Conservation (phyloP, 1,140 invertebrate genomes). For the Anoplolepis gracilipes region DNA sequence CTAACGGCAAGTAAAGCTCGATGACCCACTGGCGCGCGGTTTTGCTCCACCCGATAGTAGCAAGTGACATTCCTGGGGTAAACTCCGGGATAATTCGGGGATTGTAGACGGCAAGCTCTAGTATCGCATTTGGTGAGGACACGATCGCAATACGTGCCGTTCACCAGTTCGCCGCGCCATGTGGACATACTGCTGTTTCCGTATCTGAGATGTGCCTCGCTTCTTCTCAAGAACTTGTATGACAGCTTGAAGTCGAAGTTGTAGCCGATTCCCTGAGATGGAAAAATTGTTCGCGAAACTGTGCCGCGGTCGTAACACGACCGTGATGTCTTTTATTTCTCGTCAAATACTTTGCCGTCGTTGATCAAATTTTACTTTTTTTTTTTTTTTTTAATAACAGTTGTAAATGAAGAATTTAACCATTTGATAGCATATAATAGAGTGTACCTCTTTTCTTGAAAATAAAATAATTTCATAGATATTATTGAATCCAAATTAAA, state of each 20-base stretch:
- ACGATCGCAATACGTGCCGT: constrained; percentile 92
- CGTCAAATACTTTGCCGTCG: neutral
- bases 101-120: constrained; percentile 91
- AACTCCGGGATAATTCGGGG: constrained; percentile 94
- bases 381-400: too few species aligned
- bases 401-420: neutral
- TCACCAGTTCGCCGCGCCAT: constrained; percentile 90
- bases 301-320: constrained; percentile 2
- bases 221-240: constrained; percentile 92
- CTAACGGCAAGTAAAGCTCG: constrained; percentile 91
- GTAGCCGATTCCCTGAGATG: constrained; percentile 89
- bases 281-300: constrained; percentile 24
- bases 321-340: neutral
- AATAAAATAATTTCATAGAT: neutral
- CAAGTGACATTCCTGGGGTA: constrained; percentile 95
- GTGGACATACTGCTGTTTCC: constrained; percentile 90
- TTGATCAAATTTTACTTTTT: neutral
- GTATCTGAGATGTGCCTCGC: constrained; percentile 91
- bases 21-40: constrained; percentile 89
- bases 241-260: constrained; percentile 94
- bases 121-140: constrained; percentile 88
- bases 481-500: constrained; percentile 14
- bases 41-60: constrained; percentile 91
- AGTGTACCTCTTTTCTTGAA: too few species aligned
- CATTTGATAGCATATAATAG: neutral